phyloP scores from a whole-genome alignment of 2,113 vertebrate genomes.

The Tylochromis polylepis region DNA sequence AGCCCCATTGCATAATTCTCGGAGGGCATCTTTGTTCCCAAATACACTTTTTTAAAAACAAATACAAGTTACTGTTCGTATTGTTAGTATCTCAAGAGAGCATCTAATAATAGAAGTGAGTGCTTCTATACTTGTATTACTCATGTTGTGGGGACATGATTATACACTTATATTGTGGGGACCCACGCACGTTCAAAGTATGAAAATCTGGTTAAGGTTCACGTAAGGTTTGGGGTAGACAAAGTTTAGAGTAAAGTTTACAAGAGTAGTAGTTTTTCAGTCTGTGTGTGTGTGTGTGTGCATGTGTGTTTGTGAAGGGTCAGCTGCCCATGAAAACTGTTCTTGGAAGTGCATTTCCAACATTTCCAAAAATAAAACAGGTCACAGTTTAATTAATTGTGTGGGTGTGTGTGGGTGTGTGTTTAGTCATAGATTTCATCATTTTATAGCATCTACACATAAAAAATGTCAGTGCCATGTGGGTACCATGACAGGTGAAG shows the following conservation, averaged over 20 bases:
- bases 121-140: background rate
- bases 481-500: background rate
- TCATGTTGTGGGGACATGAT: background rate
- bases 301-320: background rate
- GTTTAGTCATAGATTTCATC: background rate
- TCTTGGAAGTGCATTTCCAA: slow-evolving; percentile 1
- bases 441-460: background rate
- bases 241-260: background rate
- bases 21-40: slow-evolving; percentile 13
- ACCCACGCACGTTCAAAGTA: background rate
- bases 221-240: background rate
- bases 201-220: background rate
- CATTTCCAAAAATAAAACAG: background rate
- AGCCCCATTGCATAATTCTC: slow-evolving; percentile 35
- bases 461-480: background rate
- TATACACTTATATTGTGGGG: background rate
- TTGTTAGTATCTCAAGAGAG: background rate
- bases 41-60: background rate
- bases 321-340: background rate
- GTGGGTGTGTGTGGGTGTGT: background rate
- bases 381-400: background rate
- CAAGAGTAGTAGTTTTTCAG: background rate
- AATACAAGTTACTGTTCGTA: background rate
- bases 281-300: no score
- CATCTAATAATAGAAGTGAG: slow-evolving; percentile 20